phyloP scores from a whole-genome alignment of 2,888 invertebrate species.

The Torymus texanus region DNA sequence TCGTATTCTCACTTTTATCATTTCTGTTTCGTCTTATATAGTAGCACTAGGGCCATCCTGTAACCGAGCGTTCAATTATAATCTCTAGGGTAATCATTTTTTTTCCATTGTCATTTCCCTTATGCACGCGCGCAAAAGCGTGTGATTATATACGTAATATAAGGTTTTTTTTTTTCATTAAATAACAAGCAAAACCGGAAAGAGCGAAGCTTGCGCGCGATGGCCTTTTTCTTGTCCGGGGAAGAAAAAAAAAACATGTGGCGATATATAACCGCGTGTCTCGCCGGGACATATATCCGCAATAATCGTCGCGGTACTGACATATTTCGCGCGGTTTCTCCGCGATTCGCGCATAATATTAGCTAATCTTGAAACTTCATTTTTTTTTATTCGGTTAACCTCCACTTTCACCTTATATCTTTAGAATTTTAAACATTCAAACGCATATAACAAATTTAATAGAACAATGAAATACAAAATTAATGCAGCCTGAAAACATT shows the following conservation, averaged over 20 bases:
- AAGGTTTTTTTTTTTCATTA: conserved; percentile 1
- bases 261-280: conserved; percentile 34
- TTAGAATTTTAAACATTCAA: conserved; percentile 43
- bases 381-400: neutral
- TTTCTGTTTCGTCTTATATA: conserved; percentile 32
- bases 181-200: conserved; percentile 51
- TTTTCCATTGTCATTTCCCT: no score
- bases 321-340: neutral
- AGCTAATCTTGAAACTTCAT: conserved; percentile 26
- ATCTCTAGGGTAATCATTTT: conserved; percentile 30
- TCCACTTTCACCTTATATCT: neutral
- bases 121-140: conserved; percentile 43
- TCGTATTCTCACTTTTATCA: conserved; percentile 28
- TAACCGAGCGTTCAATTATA: conserved; percentile 57
- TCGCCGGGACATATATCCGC: conserved; percentile 44
- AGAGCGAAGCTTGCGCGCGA: conserved; percentile 24
- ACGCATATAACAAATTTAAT: conserved; percentile 46
- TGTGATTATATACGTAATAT: neutral
- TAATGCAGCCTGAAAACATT: conserved; percentile 34
- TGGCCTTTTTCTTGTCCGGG: neutral
- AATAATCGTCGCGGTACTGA: neutral
- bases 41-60: conserved; percentile 53
- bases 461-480: conserved; percentile 48
- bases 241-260: neutral
- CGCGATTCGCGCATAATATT: conserved; percentile 2